Base-by-base conservation (phyloP, 2,888 invertebrate genomes). In the Agrilus biguttatus region DNA sequence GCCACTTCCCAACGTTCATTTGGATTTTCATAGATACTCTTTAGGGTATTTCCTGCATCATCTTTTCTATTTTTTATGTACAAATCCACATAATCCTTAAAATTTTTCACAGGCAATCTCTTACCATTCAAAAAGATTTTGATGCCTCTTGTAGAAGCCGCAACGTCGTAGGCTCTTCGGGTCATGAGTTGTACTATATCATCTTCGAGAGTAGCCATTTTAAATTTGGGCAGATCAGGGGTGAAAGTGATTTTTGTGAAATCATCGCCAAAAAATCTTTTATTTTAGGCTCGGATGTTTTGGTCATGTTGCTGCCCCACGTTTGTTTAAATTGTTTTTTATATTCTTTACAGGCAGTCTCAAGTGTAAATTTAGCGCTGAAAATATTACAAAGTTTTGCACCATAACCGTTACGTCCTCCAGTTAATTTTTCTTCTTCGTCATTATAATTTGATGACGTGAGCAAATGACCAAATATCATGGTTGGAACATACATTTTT, bases 401-500 rank as follows among this genome's bases (percentile, higher is more conserved):
- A 59, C 98, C 98, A 60, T 92, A 99, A 42, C 98, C 98, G 59
- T 99, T 99, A 55, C 98, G 78, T 47, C 98, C 98, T 56, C 95
- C 93, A 0, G 86, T 86, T 4, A 82, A 96, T 73, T 98, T 98
- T 62, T 90, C 88, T 62, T 99, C 92, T 53, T 88, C 87, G 53
- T 99, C 98, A 65, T 99, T 91, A 62, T 96, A 99, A 66, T 99
- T 99, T 6, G 96, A 97, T 1, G 97, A 97, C 10, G 98, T 99
- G 52, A 99, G 69, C 23, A 99, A 70, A 64, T 98, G 96, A 10
- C 98, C 98, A 64, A 99, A 99, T 55, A 99, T 99, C 88, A 99
- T 86, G 0, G 97, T 93, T 0, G 98, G 98, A 2, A 99, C 96
- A 68, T 75, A 97, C 90, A 98, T 95, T 54, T 98, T 95, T 62